These are phyloP conservation scores for Odontesthes bonariensis DNA, from an alignment of 2,113 vertebrate species.

Conservation along the genomic window DNA sequence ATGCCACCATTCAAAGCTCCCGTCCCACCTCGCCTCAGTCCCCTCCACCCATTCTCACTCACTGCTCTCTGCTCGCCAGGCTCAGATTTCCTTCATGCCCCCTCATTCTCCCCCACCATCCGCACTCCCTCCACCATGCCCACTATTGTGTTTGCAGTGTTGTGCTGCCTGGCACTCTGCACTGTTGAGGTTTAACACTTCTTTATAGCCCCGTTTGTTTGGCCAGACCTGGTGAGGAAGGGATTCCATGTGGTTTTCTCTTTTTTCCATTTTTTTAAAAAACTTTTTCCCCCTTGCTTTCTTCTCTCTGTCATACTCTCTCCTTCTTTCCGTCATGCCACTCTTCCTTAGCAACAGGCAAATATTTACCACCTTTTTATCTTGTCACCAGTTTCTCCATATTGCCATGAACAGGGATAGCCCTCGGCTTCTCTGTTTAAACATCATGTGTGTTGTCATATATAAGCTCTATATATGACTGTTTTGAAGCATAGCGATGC, in stretches of 20 bases:
- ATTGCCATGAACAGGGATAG: conserved; percentile 59
- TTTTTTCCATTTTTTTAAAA: neutral
- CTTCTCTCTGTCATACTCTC: conserved; percentile 29
- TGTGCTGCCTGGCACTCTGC: conserved; percentile 52
- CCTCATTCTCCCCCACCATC: conserved; percentile 21
- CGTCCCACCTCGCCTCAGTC: conserved; percentile 26
- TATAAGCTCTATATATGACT: conserved; percentile 80
- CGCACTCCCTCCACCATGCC: conserved; percentile 26
- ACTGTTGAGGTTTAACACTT: conserved; percentile 70
- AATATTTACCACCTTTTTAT: conserved; percentile 61
- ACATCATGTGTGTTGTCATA: conserved; percentile 68
- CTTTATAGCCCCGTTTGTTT: conserved; percentile 67
- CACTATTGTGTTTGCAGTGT: conserved; percentile 53
- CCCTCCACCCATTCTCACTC: conserved; percentile 17
- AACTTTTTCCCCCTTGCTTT: conserved; percentile 19
- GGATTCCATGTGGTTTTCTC: conserved; percentile 34
- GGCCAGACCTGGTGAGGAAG: conserved; percentile 39
- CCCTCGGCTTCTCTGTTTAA: conserved; percentile 55
- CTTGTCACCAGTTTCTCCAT: conserved; percentile 21
- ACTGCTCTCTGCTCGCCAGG: conserved; percentile 27
- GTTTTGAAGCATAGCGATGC: conserved; percentile 67
- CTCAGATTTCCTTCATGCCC: conserved; percentile 57
- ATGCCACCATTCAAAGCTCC: conserved; percentile 40
- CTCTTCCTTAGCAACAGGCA: conserved; percentile 62
- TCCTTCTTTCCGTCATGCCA: conserved; percentile 36